Percentiles rank a stretch among this genome's conserved stretches.
phyloP scores from a whole-genome alignment of 1,140 invertebrate species.

The Rhopalosiphum maidis region DNA sequence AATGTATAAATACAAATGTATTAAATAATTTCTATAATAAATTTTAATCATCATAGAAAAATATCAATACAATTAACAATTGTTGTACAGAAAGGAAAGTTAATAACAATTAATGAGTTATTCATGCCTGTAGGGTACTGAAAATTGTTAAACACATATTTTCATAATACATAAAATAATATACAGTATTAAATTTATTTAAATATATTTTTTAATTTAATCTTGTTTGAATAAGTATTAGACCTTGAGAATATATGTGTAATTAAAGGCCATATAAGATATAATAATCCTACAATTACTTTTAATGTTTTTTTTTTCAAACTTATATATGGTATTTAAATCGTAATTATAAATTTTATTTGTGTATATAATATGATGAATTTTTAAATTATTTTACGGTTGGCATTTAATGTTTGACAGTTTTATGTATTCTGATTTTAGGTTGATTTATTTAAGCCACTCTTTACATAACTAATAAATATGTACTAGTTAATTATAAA shows the following conservation, averaged over 20 bases:
- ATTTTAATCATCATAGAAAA: too few species aligned
- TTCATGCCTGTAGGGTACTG: too few species aligned
- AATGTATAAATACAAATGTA: too few species aligned
- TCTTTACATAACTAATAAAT: neutral
- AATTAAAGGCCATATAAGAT: neutral
- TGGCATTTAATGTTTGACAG: neutral
- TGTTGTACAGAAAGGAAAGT: too few species aligned
- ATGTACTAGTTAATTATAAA: neutral
- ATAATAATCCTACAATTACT: neutral
- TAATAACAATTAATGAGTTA: too few species aligned
- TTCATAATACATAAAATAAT: too few species aligned
- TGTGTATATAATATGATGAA: neutral
- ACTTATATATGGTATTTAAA: neutral
- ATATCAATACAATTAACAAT: too few species aligned
- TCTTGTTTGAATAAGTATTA: neutral
- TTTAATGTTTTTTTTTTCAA: neutral
- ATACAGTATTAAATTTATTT: too few species aligned
- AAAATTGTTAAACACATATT: neutral
- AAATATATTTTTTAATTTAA: too few species aligned
- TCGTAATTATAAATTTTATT: constrained; percentile 11
- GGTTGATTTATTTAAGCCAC: neutral
- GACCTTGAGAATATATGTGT: neutral
- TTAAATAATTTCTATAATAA: too few species aligned
- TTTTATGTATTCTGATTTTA: neutral
- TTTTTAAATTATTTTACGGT: neutral